Conservation (phyloP, 1,140 invertebrate genomes). For the Apocrypta bakeri region DNA sequence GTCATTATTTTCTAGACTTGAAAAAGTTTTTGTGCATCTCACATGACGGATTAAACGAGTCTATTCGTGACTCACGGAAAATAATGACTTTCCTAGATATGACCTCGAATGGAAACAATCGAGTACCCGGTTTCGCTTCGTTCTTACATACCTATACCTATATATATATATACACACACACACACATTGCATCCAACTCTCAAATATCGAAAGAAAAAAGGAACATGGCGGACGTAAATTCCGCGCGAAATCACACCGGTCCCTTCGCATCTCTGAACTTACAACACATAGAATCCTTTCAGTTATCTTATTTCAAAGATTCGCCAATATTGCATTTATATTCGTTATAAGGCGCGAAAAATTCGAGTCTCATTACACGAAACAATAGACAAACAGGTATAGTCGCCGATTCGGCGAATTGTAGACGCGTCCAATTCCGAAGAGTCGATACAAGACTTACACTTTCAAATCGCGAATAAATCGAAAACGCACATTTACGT, state of each 20-base stretch:
- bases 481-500: no score
- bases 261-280: no score
- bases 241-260: background rate
- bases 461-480: background rate
- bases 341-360: no score
- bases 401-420: background rate
- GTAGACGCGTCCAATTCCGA: background rate
- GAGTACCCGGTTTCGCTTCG: background rate
- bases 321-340: no score
- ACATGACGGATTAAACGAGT: background rate
- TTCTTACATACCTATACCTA: background rate
- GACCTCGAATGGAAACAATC: background rate
- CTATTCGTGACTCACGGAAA: no score
- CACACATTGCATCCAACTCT: background rate
- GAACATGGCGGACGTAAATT: background rate
- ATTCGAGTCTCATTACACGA: no score
- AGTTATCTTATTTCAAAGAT: no score
- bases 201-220: background rate
- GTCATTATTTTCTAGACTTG: no score
- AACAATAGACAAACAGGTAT: background rate
- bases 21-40: background rate
- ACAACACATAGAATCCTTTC: no score
- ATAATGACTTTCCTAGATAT: background rate
- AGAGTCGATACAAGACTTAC: background rate
- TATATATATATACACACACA: no score